phyloP scores from a whole-genome alignment of 2,797 vertebrate genomes.

The Sebastes minor region DNA sequence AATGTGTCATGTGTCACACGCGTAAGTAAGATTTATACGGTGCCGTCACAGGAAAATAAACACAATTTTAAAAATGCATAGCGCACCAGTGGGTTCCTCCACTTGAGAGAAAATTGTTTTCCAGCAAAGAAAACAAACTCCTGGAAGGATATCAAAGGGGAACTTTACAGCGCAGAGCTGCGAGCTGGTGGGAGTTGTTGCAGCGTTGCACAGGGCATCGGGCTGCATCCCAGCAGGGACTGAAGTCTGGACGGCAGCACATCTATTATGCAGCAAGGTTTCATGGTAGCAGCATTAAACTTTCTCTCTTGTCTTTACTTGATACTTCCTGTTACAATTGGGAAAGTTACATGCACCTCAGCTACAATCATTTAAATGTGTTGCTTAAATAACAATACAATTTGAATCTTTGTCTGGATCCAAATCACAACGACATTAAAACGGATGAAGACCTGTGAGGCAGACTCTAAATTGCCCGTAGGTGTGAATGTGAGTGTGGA shows the following conservation, averaged over 20 bases:
- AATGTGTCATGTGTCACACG: not conserved
- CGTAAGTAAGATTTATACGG: constrained; percentile 32
- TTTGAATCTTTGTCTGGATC: not conserved
- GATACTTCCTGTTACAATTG: constrained; percentile 2
- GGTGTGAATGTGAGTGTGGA: too few relatives aligned
- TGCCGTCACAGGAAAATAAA: constrained; percentile 27
- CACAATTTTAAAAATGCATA: not conserved
- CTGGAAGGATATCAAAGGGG: constrained; percentile 47
- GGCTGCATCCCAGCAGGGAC: constrained; percentile 31
- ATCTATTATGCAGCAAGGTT: constrained; percentile 41
- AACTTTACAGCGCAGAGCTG: constrained; percentile 27
- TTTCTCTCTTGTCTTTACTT: constrained; percentile 11
- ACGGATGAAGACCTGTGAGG: not conserved
- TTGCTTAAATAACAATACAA: not conserved
- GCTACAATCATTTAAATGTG: not conserved
- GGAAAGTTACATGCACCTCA: not conserved
- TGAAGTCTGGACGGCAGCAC: constrained; percentile 42
- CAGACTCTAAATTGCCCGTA: too few relatives aligned
- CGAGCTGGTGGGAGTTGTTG: constrained; percentile 46
- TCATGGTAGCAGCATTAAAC: constrained; percentile 4
- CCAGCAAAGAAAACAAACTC: constrained; percentile 44
- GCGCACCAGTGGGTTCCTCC: constrained; percentile 5
- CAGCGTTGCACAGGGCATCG: constrained; percentile 10
- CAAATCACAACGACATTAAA: not conserved
- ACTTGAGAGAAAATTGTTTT: constrained; percentile 34